Base-by-base conservation (phyloP, 2,888 invertebrate genomes). In the Diachrysia chrysitis region DNA sequence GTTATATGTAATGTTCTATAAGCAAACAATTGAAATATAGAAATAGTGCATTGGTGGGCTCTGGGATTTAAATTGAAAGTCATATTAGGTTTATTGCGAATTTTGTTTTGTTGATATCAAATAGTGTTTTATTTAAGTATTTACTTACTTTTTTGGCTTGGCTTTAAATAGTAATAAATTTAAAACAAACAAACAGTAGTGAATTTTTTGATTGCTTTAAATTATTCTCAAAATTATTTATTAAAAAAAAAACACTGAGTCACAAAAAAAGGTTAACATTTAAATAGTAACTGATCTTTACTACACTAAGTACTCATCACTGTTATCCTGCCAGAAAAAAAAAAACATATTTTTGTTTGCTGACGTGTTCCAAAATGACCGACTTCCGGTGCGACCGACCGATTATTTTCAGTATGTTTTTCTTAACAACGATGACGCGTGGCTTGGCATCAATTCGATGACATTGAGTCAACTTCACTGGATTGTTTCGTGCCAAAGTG, bases 321-420 rank as follows among this genome's bases (percentile, higher is more conserved):
- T 19, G 35, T 63, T 60, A 71, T 67, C 61, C 58, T 16, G 71
- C 57, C 66, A 68, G 42, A 54, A 69, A 77, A 77, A 73, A 51
- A 66, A 71, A 58, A 61, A 56, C 29, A 59, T 9, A 21, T 12
- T 69, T 71, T 69, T 66, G 66, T 66, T 66, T 70, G 71, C 66
- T 73, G 82, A 85, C 84, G 86, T 84, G 85, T 85, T 83, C 83
- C 70, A 69, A 86, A 82, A 75, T 76, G 79, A 76, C 79, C 70
- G 83, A 81, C 82, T 86, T 89, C 89, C 88, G 85, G 86, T 80
- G 76, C 69, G 82, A 82, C 69, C 66, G 63, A 69, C 71, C 78
- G 84, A 84, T 84, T 87, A 87, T 89, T 89, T 87, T 87, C 83
- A 83, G 85, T 85, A 74, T 84, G 82, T 86, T 87, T 87, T 87